A percentile compares a stretch with the other conserved stretches of the same genome.
Evolutionary conservation across 2,113 vertebrate species (phyloP).

Genomic region (Bubo scandiacus): DNA sequence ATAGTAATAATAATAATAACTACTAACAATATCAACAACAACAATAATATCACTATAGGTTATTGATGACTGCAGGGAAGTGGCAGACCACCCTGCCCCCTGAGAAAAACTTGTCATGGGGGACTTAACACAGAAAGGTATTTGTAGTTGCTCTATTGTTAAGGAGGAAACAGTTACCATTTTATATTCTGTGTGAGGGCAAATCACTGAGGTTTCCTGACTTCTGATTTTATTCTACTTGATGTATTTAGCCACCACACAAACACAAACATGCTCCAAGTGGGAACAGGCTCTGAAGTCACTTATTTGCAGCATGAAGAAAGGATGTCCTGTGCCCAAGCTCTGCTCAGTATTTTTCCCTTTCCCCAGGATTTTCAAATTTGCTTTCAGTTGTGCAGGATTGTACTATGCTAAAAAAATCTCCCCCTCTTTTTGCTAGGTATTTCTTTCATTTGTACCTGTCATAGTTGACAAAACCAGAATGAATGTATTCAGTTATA

Average conservation of each 20-base stretch:
- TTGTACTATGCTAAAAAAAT: background rate
- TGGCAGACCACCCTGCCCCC: background rate
- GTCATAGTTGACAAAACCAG: background rate
- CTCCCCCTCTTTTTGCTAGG: background rate
- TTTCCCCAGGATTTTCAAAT: background rate
- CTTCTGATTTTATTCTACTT: background rate
- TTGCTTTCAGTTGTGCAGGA: background rate
- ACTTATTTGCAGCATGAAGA: background rate
- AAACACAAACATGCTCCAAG: background rate
- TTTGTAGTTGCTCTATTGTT: background rate
- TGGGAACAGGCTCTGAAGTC: background rate
- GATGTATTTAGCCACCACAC: background rate
- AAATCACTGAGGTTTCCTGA: background rate
- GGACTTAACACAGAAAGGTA: background rate
- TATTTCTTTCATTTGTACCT: background rate
- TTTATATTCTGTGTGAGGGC: background rate
- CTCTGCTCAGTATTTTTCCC: background rate
- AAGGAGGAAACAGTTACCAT: background rate
- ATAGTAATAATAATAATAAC: background rate
- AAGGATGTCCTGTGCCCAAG: background rate
- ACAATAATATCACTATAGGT: background rate
- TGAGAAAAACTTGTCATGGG: background rate
- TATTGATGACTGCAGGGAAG: background rate
- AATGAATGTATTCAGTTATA: background rate
- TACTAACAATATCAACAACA: background rate